A percentile compares a stretch with the other conserved stretches of the same genome.
Conservation (phyloP, 2,888 invertebrate species). For the Cheilosia vulpina region DNA sequence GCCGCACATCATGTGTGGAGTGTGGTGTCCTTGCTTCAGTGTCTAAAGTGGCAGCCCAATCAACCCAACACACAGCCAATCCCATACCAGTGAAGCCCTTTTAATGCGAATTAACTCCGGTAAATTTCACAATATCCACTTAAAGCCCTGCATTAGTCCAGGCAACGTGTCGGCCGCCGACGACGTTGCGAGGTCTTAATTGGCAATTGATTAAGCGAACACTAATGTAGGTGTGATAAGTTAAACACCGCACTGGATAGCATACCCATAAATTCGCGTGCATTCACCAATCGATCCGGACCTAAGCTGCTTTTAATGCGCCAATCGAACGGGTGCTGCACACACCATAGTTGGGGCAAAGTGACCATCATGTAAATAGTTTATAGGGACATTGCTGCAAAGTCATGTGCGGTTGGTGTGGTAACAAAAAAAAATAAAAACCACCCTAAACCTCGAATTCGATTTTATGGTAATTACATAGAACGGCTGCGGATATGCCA, state of each 20-base stretch:
- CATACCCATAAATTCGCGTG: conserved; percentile 50
- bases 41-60: neutral
- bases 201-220: conserved; percentile 68
- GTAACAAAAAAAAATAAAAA: no score
- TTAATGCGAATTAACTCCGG: conserved; percentile 72
- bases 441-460: no score
- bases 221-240: conserved; percentile 72
- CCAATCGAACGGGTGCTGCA: conserved; percentile 3
- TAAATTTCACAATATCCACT: conserved; percentile 73
- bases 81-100: conserved; percentile 51
- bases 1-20: neutral
- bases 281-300: conserved; percentile 64
- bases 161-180: neutral
- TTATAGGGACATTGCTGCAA: neutral
- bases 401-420: neutral
- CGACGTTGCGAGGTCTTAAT: conserved; percentile 52
- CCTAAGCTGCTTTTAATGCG: conserved; percentile 70
- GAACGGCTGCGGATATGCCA: no score
- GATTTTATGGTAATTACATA: no score
- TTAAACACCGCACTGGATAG: conserved; percentile 20
- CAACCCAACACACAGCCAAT: conserved; percentile 1
- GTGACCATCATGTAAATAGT: neutral
- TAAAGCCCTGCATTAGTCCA: conserved; percentile 66
- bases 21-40: conserved; percentile 1
- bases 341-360: neutral